A percentile compares a stretch with the other conserved stretches of the same genome.
phyloP scores from a whole-genome alignment of 2,113 vertebrate species.

The Gymnogyps californianus region DNA sequence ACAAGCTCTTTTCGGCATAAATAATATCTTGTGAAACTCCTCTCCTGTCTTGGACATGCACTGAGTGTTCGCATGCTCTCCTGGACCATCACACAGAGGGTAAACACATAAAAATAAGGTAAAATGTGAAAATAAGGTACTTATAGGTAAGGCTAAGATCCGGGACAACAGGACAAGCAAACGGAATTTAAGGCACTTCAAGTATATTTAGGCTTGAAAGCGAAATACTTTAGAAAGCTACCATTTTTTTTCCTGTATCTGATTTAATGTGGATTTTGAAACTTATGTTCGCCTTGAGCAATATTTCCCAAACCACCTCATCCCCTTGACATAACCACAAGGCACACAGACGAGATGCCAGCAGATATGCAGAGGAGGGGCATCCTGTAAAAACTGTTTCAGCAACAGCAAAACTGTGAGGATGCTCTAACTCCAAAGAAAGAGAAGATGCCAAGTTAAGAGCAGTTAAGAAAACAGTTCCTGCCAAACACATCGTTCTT shows the following conservation, averaged over 20 bases:
- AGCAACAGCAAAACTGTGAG: background rate
- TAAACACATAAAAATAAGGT: background rate
- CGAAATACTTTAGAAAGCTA: background rate
- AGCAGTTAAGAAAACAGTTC: background rate
- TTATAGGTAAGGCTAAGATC: background rate
- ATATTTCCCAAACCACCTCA: background rate
- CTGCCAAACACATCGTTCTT: background rate
- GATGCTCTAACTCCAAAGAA: background rate
- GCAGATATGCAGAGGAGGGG: background rate
- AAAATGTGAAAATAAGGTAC: background rate
- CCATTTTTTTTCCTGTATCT: background rate
- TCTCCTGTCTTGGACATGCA: background rate
- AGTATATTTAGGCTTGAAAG: background rate
- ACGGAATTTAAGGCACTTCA: background rate
- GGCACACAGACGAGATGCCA: background rate
- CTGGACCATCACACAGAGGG: background rate
- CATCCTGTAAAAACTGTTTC: background rate
- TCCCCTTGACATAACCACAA: background rate
- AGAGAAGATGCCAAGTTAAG: background rate
- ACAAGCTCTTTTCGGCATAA: background rate
- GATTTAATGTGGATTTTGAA: background rate
- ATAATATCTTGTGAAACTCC: background rate
- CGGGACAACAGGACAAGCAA: background rate
- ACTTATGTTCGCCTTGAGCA: background rate
- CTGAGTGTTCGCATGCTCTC: fast-evolving